Conservation (phyloP, 2,113 vertebrate species). For the Argyrosomus japonicus region DNA sequence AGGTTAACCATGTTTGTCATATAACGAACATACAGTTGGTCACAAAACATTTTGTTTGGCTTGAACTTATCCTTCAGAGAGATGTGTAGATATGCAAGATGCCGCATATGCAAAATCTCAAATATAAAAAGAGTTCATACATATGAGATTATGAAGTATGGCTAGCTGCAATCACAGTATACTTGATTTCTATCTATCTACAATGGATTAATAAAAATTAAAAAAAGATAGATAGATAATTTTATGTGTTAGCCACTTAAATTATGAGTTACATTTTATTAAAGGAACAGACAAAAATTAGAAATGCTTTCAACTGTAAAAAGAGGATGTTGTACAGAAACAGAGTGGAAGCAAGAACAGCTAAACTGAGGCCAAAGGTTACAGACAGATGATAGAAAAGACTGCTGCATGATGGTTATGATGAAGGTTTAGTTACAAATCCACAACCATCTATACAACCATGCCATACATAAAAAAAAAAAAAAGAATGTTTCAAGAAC, state of each 20-base stretch:
- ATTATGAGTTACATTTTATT: constrained; percentile 32
- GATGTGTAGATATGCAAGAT: too few species aligned
- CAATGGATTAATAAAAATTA: neutral
- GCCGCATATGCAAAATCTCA: too few species aligned
- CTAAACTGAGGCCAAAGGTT: neutral
- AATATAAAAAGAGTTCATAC: too few species aligned
- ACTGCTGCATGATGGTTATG: constrained; percentile 1
- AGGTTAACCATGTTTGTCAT: too few species aligned
- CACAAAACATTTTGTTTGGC: too few species aligned
- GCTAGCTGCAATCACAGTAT: neutral
- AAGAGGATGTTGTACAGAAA: constrained; percentile 37
- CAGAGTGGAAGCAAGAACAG: neutral
- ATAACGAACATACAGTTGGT: too few species aligned
- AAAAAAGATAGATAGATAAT: constrained; percentile 4
- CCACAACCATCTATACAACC: constrained; percentile 16
- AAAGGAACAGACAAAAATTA: constrained; percentile 33
- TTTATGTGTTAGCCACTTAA: constrained; percentile 49
- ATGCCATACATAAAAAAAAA: neutral
- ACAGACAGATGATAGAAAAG: neutral
- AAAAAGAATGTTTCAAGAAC: constrained; percentile 33
- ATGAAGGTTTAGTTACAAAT: constrained; percentile 28
- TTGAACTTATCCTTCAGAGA: too few species aligned
- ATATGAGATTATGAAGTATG: neutral
- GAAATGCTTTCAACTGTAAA: constrained; percentile 50
- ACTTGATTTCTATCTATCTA: neutral